Base-by-base conservation (phyloP, 2,888 invertebrate species). In the Entomobrya proxima region DNA sequence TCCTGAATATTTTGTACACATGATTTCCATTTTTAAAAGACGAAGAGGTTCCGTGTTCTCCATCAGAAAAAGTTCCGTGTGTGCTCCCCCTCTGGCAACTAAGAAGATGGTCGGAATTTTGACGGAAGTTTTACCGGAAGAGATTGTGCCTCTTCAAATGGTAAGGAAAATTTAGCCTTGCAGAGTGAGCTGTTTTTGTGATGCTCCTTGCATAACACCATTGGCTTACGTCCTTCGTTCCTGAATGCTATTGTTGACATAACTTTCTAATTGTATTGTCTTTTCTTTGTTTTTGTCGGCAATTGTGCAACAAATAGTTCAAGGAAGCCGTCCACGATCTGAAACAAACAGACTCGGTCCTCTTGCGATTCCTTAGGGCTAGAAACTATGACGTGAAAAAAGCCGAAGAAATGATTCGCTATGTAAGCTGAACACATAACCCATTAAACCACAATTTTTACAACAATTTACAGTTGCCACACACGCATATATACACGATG, bases 351-450 rank as follows among this genome's bases (percentile, higher is more conserved):
- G 85, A 85, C 37, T 30, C 52, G 27, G 85, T 85, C 35, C 85
- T 85, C 15, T 15, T 85, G 3, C 37, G 85, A 40, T 85, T 85
- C 50, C 85, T 85, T 11, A 61, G 85, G n/a, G 85, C 85, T 7
- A 85, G 79, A 50, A 85, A 85, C 72, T 52, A 67, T 21, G 79
- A 85, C 18, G 24, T 85, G 18, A 27, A 27, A 15, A 80, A 80
- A n/a, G 79, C 85, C 11, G 85, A 85, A 18, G 69, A 75, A 15
- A 85, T 85, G 85, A 78, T 85, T 11, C 67, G 85, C 24, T 58
- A 52, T 44, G 85, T 85, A 85, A 85, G 84, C 32, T 27, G 4
- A 37, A 55, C 18, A 61, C 0, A 61, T 13, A 15, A 40, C 5
- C 13, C 9, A 69, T n/a, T 61, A 6, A 32, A 35, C 18, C 3